These are phyloP conservation scores for Autographa pulchrina DNA, from an alignment of 2,888 invertebrate species.

Conservation along the genomic window DNA sequence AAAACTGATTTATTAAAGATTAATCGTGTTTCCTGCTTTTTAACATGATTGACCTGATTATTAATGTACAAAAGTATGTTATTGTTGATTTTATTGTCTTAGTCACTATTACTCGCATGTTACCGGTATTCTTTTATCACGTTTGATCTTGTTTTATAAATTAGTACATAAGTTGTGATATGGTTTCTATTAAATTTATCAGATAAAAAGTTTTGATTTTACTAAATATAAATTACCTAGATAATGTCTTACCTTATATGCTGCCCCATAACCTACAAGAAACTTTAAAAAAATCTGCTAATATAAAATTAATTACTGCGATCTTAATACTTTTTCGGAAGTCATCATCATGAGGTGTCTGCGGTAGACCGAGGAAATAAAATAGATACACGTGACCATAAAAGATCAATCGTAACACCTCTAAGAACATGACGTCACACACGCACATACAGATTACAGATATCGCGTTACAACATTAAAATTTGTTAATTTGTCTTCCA, in stretches of 20 bases:
- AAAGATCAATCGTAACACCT: conserved; percentile 24
- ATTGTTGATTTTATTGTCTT: background rate
- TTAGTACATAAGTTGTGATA: background rate
- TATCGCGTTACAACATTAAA: conserved; percentile 51
- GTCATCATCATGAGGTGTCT: background rate
- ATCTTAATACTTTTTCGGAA: background rate
- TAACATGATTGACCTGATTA: conserved; percentile 40
- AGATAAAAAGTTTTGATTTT: background rate
- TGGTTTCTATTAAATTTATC: conserved; percentile 1
- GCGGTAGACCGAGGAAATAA: background rate
- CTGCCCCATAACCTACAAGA: too few species aligned
- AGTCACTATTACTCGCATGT: background rate
- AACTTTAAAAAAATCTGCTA: too few species aligned
- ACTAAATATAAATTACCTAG: too few species aligned
- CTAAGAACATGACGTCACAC: conserved; percentile 36
- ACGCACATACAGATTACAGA: conserved; percentile 35
- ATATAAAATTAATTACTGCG: too few species aligned
- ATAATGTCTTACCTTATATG: too few species aligned
- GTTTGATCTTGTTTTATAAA: conserved; percentile 5
- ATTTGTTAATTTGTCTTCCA: conserved; percentile 61
- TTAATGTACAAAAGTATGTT: background rate
- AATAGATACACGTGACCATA: conserved; percentile 13
- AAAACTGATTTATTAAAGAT: conserved; percentile 47
- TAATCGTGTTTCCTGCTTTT: conserved; percentile 42
- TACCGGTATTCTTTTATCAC: conserved; percentile 20